Percentiles rank a stretch among this genome's conserved stretches.
These are phyloP conservation scores for Drosophila parthenogenetica DNA, from an alignment of 2,888 invertebrate species.

Conservation along the genomic window DNA sequence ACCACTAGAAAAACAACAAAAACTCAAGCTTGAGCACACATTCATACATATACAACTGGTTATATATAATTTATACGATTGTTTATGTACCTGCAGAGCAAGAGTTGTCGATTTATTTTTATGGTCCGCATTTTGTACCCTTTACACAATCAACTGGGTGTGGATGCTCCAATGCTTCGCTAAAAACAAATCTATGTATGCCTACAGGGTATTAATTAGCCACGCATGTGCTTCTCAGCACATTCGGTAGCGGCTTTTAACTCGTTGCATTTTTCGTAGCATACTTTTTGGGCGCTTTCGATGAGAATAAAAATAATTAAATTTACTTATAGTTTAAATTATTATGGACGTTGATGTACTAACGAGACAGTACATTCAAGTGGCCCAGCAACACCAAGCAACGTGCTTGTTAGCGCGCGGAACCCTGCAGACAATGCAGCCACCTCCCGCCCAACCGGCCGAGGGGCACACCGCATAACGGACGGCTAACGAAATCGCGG, in stretches of 20 bases:
- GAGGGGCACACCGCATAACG: no score
- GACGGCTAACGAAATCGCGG: no score
- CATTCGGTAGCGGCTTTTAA: constrained; percentile 12
- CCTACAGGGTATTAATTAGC: neutral
- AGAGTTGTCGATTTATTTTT: constrained; percentile 1
- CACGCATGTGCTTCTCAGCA: neutral
- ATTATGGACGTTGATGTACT: no score
- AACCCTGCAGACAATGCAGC: no score
- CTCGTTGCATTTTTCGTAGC: constrained; percentile 17
- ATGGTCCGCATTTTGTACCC: constrained; percentile 1
- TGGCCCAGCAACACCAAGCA: no score
- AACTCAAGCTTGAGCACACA: constrained; percentile 14
- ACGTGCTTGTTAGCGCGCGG: no score
- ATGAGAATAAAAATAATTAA: constrained; percentile 61
- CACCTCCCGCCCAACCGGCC: no score
- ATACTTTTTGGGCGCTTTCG: constrained; percentile 46
- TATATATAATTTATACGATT: constrained; percentile 8
- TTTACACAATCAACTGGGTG: neutral
- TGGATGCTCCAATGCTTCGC: neutral
- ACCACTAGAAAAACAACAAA: constrained; percentile 13
- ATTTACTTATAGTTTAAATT: constrained; percentile 61
- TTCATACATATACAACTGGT: neutral
- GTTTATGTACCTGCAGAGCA: neutral
- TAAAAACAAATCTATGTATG: neutral
- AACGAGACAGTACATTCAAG: no score